Conservation (phyloP, 2,113 vertebrate species). For the Aldabrachelys gigantea region DNA sequence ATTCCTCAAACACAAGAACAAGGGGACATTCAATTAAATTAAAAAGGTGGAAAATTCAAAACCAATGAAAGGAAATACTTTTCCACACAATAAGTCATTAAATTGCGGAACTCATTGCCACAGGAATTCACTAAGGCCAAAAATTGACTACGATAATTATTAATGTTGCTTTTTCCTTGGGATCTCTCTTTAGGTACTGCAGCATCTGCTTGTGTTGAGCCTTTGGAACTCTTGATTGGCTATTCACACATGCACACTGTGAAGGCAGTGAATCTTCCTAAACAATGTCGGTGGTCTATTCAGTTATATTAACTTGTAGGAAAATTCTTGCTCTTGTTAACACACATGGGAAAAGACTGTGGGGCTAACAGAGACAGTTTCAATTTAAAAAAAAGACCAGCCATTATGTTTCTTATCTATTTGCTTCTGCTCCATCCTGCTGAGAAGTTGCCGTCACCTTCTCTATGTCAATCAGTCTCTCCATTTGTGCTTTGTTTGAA, state of each 20-base stretch:
- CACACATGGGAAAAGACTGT: neutral
- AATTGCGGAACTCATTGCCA: conserved; percentile 8
- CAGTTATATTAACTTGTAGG: neutral
- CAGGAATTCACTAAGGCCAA: neutral
- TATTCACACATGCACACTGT: neutral
- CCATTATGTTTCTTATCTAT: neutral
- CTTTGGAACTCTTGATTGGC: neutral
- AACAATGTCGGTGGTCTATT: neutral
- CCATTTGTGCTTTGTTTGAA: neutral
- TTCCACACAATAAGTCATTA: neutral
- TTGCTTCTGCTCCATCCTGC: neutral
- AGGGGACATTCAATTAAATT: neutral
- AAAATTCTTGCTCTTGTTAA: neutral
- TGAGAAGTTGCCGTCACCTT: neutral
- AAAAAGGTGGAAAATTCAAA: conserved; percentile 8
- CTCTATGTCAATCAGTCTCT: neutral
- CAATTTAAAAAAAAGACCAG: neutral
- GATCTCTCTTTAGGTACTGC: neutral
- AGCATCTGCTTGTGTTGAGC: neutral
- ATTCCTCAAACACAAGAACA: conserved; percentile 24
- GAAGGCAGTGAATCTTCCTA: neutral
- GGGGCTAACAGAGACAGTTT: neutral
- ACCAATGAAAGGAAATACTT: conserved; percentile 14
- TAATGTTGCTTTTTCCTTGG: neutral
- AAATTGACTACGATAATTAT: neutral